Base-by-base conservation (phyloP, 53 echinoderm and acorn worm genomes). In the Paracentrotus lividus region DNA sequence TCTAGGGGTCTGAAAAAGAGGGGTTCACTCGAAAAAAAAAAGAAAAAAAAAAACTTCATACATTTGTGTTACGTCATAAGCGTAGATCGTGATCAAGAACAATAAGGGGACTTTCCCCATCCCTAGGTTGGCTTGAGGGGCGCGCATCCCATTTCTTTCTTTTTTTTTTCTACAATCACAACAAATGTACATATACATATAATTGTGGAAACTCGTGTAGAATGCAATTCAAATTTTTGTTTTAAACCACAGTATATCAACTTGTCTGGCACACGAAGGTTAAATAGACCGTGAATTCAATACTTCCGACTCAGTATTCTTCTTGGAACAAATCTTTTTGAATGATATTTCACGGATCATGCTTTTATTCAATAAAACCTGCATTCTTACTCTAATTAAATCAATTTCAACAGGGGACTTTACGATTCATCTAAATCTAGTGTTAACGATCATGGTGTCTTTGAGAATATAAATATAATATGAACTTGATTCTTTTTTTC, bases 321-420 rank as follows among this genome's bases (percentile, higher is more conserved):
- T 26, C 12, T 23, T 6, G 81, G 47, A 47, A 45, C 2, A 45
- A 45, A 47, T 27, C 47, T 10, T 24, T 47, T 16, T 81, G 26
- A 45, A 47, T 23, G 44, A 29, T 47, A 81, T 81, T 81, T 81
- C 47, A 81, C 14, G 81, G 81, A n/a, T 81, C 44, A 81, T 81
- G 81, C 44, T 45, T 81, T 33, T 13, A 24, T 44, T 81, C 47
- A 45, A 81, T 81, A 81, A 44, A 45, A 47, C n/a, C 33, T 4
- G 47, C 8, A 45, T 81, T 45, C 26, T 8, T 10, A 81, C 26
- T 10, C 8, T 0, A 57, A 51, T 5, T 77, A 42, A 47, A 81
- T 40, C 1, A 1, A 36, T 42, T 76, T 76, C 40, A 42, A 42
- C 5, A 42, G 16, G 42, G 42, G 76, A 42, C 76, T 76, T 18